A percentile compares a stretch with the other conserved stretches of the same genome.
phyloP scores from a whole-genome alignment of 2,113 vertebrate species.

The Pampusana beccarii region DNA sequence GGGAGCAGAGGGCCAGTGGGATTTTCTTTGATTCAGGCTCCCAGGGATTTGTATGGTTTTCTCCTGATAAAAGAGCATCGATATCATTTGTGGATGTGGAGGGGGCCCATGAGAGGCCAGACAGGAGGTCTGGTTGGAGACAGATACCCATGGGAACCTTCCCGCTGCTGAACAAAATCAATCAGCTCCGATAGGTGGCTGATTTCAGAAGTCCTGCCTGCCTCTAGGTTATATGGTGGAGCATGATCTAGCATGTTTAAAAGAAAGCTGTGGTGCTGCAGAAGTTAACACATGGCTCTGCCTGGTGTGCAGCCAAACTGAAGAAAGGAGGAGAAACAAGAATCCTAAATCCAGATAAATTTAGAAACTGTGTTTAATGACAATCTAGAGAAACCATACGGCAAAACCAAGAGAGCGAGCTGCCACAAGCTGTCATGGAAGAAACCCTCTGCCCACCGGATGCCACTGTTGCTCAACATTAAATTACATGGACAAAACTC shows the following conservation, averaged over 20 bases:
- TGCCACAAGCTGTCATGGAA: background rate
- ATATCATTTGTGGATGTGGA: background rate
- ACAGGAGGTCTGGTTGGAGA: background rate
- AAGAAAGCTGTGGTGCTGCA: background rate
- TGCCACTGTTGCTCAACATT: slow-evolving; percentile 75
- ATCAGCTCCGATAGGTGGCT: background rate
- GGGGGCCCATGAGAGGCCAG: background rate
- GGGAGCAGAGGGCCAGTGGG: background rate
- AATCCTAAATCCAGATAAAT: background rate
- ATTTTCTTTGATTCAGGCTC: background rate
- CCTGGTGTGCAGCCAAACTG: background rate
- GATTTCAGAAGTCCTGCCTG: background rate
- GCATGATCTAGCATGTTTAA: accelerated
- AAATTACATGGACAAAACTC: slow-evolving; percentile 44
- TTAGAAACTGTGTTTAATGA: background rate
- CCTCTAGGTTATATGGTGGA: background rate
- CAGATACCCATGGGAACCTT: background rate
- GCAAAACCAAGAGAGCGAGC: background rate
- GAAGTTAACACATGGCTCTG: background rate
- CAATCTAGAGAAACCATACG: background rate
- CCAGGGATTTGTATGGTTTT: accelerated
- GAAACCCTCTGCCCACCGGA: slow-evolving; percentile 70
- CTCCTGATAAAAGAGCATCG: background rate
- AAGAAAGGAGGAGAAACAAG: background rate
- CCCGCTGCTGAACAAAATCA: too few species aligned